Evolutionary conservation across 1,140 invertebrate genomes (phyloP).

Genomic region (Hormaphis cornu): DNA sequence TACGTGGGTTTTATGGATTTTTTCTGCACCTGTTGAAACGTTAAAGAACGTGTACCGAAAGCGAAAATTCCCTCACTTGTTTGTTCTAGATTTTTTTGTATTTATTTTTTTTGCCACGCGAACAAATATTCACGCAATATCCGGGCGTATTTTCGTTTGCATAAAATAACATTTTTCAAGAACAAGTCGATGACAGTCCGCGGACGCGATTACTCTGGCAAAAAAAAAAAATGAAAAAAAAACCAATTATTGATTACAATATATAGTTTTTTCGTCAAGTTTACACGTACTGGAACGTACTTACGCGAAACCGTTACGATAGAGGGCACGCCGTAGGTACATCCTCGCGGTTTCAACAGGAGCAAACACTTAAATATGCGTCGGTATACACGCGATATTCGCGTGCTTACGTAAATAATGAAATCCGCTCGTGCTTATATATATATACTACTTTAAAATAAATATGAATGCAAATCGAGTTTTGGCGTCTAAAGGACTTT

Average conservation of each 20-base stretch:
- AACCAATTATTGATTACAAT: too few relatives aligned
- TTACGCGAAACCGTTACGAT: too few relatives aligned
- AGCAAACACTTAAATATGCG: constrained; percentile 12
- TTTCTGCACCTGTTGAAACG: constrained; percentile 19
- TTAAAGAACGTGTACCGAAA: neutral
- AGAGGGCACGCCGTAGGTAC: neutral
- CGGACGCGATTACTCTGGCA: too few relatives aligned
- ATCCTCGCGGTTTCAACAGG: constrained; percentile 6
- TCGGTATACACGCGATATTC: constrained; percentile 7
- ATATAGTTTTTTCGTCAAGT: neutral
- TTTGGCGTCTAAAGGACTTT: neutral
- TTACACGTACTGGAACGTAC: constrained; percentile 2
- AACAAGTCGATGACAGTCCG: neutral
- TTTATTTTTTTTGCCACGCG: neutral
- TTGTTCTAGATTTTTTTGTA: neutral
- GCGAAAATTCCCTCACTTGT: neutral
- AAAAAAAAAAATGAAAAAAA: neutral
- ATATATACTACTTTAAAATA: neutral
- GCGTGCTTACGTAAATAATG: neutral
- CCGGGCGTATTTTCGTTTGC: neutral
- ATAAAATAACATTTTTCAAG: neutral
- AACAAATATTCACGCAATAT: neutral
- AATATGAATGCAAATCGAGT: neutral
- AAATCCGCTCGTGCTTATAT: constrained; percentile 2
- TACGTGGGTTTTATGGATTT: neutral